phyloP scores from a whole-genome alignment of 2,113 vertebrate genomes.

The Pelodiscus sinensis region DNA sequence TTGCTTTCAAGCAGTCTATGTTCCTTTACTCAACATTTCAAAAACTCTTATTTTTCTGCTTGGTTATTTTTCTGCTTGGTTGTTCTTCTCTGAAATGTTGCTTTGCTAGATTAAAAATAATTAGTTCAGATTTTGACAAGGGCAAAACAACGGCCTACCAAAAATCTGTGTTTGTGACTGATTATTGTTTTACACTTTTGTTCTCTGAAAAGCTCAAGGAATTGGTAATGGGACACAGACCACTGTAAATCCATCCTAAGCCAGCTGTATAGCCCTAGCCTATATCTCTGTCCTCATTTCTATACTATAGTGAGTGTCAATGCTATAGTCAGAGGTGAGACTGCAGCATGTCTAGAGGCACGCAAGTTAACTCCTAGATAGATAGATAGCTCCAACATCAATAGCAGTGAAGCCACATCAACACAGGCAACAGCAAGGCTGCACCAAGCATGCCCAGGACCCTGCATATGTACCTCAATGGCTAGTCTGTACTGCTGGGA shows the following conservation, averaged over 20 bases:
- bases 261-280: neutral
- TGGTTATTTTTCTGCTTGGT: neutral
- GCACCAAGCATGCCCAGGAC: neutral
- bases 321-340: neutral
- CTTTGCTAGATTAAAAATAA: conserved; percentile 10
- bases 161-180: neutral
- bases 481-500: neutral
- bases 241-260: neutral
- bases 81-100: conserved; percentile 10
- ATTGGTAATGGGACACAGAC: neutral
- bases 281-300: neutral
- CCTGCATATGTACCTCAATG: neutral
- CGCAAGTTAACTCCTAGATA: neutral
- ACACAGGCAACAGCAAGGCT: neutral
- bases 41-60: conserved; percentile 6
- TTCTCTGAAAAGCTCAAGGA: neutral
- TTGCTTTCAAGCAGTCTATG: neutral
- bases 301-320: neutral
- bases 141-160: neutral
- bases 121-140: no score
- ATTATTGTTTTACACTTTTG: conserved; percentile 32
- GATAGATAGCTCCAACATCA: neutral
- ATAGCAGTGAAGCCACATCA: neutral
- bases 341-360: neutral
- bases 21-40: neutral